These are phyloP conservation scores for Lithophane socia DNA, from an alignment of 2,888 invertebrate species.

Conservation along the genomic window DNA sequence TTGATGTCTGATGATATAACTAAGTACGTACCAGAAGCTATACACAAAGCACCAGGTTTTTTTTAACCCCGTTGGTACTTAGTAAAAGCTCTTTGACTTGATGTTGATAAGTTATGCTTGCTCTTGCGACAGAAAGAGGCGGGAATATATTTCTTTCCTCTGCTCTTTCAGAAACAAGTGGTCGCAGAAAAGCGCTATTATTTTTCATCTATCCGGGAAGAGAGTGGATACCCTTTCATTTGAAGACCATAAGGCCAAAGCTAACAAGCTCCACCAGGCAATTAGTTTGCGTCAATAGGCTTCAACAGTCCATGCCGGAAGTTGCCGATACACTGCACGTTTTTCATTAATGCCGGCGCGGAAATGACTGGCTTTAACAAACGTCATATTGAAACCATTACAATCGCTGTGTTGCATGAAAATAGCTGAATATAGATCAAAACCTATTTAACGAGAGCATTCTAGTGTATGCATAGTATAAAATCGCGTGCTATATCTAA, in stretches of 20 bases:
- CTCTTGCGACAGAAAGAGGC: not conserved
- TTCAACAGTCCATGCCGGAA: constrained; percentile 31
- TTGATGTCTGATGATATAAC: not conserved
- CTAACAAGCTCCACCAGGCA: constrained; percentile 21
- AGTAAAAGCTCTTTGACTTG: not conserved
- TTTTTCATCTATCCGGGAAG: constrained; percentile 7
- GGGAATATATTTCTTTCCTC: not conserved
- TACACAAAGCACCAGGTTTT: not conserved
- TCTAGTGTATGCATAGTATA: not conserved
- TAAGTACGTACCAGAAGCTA: not conserved
- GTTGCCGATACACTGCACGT: constrained; percentile 21
- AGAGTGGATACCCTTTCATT: not conserved
- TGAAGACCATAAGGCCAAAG: constrained; percentile 21
- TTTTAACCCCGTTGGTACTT: not conserved
- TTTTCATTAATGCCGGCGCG: constrained; percentile 44
- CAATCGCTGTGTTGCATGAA: constrained; percentile 5
- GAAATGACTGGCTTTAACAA: constrained; percentile 24
- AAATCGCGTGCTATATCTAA: constrained; percentile 26
- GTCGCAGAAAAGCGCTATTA: not conserved
- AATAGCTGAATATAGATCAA: constrained; percentile 26
- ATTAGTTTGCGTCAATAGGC: constrained; percentile 36
- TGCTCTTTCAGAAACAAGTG: not conserved
- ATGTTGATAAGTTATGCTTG: not conserved
- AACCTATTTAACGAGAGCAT: not conserved
- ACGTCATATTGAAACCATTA: constrained; percentile 18